Base-by-base conservation (phyloP, 2,113 vertebrate species). In the Marcusenius ussheri region DNA sequence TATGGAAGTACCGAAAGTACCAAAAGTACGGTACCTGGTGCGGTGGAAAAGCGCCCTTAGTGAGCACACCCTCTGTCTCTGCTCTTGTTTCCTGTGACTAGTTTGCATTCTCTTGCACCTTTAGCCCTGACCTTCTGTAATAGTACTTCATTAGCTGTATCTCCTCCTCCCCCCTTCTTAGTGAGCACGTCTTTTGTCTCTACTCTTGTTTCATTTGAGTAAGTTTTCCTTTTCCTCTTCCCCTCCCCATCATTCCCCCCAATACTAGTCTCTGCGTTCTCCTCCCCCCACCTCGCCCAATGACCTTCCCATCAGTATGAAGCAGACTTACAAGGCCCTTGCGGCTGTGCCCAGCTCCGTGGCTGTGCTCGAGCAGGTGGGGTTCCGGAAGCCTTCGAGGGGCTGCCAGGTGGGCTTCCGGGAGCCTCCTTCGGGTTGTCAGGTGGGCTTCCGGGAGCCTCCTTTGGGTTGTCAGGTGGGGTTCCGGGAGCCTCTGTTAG, bases 311-410 rank as follows among this genome's bases (percentile, higher is more conserved):
- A 89, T 96, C 94, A 97, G 94, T 9, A 95, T 97, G 96, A 98
- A 98, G 94, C 98, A 98, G 92, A 97, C 97, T 24, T 99, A 98
- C 95, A 97, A 98, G 95, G 96, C 98, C 83, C 98, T 98, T 10
- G 97, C 98, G 0, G 98, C 98, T 0, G 97, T 99, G 92, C 98
- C 98, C 62, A 93, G 95, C 91, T 95, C 95, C 0, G 95, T 96
- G 89, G 95, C 96, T 0, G 95, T 95, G 74, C 95, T 96, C 2
- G 97, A 97, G 92, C 97, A 98, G 97, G 98, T 98, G 96, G 95
- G 95, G 11, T 74, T 27, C 66, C 93, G 47, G 80, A 70, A 93
- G 88, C 88, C 95, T 96, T 95, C 88, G 2, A 9, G 7, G 66
- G 42, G 88, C 77, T 83, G 15, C 31, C 42, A 83, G 77, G 42